Evolutionary conservation across 2,113 vertebrate genomes (phyloP).

Genomic region (Periophthalmus modestus): DNA sequence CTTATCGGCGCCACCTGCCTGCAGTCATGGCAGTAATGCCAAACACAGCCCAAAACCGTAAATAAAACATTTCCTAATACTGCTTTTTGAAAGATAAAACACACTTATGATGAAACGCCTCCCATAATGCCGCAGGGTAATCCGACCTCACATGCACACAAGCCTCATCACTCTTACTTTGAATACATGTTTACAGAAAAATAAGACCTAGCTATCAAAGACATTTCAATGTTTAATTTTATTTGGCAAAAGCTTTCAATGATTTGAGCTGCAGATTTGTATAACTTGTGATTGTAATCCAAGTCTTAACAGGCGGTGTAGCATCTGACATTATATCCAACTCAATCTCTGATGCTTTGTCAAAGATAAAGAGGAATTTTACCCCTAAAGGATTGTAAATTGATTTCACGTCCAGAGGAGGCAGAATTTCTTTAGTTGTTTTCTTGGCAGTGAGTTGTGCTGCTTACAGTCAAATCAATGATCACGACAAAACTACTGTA

Average conservation of each 20-base stretch:
- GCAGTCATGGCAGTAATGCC: conserved; percentile 23
- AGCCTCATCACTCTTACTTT: conserved; percentile 1
- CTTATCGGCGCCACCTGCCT: conserved; percentile 23
- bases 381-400: neutral
- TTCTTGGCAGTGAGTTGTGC: neutral
- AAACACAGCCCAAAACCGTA: conserved; percentile 17
- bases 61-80: conserved; percentile 36
- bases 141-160: neutral
- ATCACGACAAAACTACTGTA: conserved; percentile 9
- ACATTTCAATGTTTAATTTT: neutral
- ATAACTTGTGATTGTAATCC: neutral
- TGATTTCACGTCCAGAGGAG: conserved; percentile 5
- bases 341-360: neutral
- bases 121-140: neutral
- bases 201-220: neutral
- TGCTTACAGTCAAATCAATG: conserved; percentile 8
- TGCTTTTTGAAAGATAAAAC: conserved; percentile 22
- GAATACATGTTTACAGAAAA: conserved; percentile 9
- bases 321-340: neutral
- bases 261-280: neutral
- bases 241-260: neutral
- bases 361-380: neutral
- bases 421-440: neutral
- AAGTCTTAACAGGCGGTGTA: neutral
- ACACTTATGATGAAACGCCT: conserved; percentile 7